Conservation (phyloP, 2,797 vertebrate species). For the Notamacropus eugenii region DNA sequence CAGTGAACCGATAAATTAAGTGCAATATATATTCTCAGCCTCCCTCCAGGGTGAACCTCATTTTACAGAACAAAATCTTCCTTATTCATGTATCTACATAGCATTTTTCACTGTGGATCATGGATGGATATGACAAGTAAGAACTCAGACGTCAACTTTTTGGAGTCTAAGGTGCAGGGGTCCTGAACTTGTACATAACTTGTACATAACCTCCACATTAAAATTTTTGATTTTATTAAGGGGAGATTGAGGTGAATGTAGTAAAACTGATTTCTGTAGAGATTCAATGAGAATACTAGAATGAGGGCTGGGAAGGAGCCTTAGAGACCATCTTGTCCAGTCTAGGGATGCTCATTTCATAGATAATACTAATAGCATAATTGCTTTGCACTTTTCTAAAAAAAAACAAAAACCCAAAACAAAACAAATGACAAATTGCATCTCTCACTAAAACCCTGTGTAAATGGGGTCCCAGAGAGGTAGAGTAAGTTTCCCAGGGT, state of each 20-base stretch:
- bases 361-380: background rate
- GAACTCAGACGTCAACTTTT: background rate
- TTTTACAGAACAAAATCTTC: background rate
- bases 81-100: background rate
- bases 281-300: background rate
- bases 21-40: background rate
- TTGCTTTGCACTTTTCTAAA: background rate
- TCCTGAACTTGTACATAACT: background rate
- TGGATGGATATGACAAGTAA: background rate
- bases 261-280: background rate
- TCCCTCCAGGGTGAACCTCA: background rate
- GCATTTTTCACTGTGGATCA: background rate
- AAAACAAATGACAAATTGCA: background rate
- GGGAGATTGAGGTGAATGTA: background rate
- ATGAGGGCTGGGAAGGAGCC: background rate
- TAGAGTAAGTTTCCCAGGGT: background rate
- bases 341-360: background rate
- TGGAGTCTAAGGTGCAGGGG: background rate
- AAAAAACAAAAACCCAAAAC: background rate
- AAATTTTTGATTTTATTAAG: background rate
- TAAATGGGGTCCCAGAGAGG: background rate
- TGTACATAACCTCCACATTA: background rate
- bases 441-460: background rate
- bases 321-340: background rate
- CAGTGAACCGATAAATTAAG: background rate